Base-by-base conservation (phyloP, 2,888 invertebrate species). In the Synanthedon andrenaeformis region DNA sequence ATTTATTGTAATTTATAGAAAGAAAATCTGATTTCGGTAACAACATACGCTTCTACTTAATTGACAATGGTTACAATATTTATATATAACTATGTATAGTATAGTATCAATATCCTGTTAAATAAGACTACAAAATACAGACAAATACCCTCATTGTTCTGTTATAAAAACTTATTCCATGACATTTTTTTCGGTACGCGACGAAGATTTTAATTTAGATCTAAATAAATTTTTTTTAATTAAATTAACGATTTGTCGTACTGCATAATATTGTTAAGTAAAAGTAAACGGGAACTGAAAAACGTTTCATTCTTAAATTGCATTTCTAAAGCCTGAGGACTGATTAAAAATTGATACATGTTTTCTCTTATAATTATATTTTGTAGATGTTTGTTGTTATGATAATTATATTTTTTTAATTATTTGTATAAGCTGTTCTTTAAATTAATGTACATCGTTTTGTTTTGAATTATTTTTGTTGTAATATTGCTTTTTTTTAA, bases 391-490 rank as follows among this genome's bases (percentile, higher is more conserved):
- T 88, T 88, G 88, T 88, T 88, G 88, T 88, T 88, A 88, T 88
- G 89, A 86, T 83, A 88, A 89, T 88, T 88, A 86, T 87, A 86
- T 89, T 89, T 89, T 89, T 90, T 89, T 90, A 89, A 90, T 89
- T 89, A 89, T 89, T 89, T 90, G 90, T 90, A 90, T 89, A 90
- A 90, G 89, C 90, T 91, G 90, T 91, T 91, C 91, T 90, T 91
- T 91, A 91, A 91, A 91, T 91, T 91, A 90, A 90, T 91, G 91
- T 91, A 91, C 90, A 91, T 91, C 91, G 91, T 91, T 91, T 91
- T 91, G 90, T 91, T 91, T 91, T 90, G 89, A 89, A 89, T 91
- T 90, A 90, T 90, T 90, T 90, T 91, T 91, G 91, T 91, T 91
- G 91, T 91, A 90, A 90, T 91, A 89, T 90, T 91, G 90, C 91